Percentiles rank a stretch among this genome's conserved stretches.
Evolutionary conservation across 2,113 vertebrate species (phyloP).

Genomic region (Tragelaphus scriptus): DNA sequence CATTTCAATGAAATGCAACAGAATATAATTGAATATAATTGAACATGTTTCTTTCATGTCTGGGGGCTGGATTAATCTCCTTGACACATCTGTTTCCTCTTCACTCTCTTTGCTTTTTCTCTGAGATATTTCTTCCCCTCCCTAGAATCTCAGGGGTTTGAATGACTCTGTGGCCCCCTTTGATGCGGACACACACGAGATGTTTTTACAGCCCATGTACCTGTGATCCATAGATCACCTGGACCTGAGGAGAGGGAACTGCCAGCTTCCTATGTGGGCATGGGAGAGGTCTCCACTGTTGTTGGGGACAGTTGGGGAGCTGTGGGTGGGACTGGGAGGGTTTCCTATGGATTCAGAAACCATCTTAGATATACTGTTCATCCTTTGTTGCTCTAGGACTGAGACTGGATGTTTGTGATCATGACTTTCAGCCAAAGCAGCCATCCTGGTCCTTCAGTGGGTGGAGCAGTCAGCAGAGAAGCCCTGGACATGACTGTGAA

Average conservation of each 20-base stretch:
- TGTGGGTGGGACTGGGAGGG: neutral
- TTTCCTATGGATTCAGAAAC: neutral
- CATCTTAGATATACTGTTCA: neutral
- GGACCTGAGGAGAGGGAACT: neutral
- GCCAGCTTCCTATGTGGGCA: neutral
- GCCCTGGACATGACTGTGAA: accelerated
- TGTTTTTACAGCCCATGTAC: neutral
- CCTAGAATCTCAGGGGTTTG: neutral
- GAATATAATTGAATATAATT: slow-evolving; percentile 63
- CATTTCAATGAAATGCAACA: slow-evolving; percentile 42
- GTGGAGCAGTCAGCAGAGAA: neutral
- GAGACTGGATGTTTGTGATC: neutral
- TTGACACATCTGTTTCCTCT: neutral
- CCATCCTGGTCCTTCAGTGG: neutral
- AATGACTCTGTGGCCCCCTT: neutral
- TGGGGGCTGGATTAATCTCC: slow-evolving; percentile 4
- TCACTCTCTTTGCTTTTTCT: neutral
- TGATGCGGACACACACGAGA: neutral
- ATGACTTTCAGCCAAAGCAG: neutral
- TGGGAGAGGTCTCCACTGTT: neutral
- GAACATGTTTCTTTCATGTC: slow-evolving; percentile 37
- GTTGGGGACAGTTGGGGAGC: neutral
- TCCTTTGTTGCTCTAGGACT: neutral
- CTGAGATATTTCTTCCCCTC: neutral
- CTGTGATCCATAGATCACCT: neutral